phyloP scores from a whole-genome alignment of 2,113 vertebrate species.

The Leiothrix lutea region DNA sequence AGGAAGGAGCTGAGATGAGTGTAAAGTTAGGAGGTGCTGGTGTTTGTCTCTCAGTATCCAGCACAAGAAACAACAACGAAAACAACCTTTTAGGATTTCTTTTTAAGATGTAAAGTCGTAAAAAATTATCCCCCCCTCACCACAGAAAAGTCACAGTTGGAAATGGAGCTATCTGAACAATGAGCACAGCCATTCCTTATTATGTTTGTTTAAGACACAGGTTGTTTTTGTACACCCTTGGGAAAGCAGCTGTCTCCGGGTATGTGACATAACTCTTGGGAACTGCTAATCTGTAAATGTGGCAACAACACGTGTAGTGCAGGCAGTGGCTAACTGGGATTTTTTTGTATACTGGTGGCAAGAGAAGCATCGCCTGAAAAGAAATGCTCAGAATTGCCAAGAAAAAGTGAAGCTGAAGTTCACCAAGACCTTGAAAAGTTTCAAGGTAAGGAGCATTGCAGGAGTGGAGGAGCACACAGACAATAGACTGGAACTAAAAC shows the following conservation, averaged over 20 bases:
- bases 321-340: neutral
- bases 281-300: neutral
- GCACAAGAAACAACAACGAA: neutral
- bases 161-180: neutral
- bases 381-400: neutral
- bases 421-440: neutral
- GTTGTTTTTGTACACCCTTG: neutral
- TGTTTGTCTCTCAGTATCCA: neutral
- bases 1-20: neutral
- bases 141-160: neutral
- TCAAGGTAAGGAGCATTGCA: neutral
- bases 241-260: neutral
- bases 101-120: neutral
- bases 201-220: neutral
- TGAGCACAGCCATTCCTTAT: neutral
- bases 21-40: neutral
- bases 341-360: rapidly evolving
- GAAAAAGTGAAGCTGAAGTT: neutral
- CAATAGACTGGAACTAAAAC: neutral
- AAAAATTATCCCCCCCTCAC: neutral
- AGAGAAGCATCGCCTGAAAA: neutral
- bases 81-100: neutral
- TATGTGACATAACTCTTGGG: rapidly evolving
- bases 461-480: neutral
- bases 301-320: neutral